Evolutionary conservation across 2,797 vertebrate species (phyloP), one percentile per base, ranked within the genome.

Genomic region (Hippoglossus hippoglossus): DNA sequence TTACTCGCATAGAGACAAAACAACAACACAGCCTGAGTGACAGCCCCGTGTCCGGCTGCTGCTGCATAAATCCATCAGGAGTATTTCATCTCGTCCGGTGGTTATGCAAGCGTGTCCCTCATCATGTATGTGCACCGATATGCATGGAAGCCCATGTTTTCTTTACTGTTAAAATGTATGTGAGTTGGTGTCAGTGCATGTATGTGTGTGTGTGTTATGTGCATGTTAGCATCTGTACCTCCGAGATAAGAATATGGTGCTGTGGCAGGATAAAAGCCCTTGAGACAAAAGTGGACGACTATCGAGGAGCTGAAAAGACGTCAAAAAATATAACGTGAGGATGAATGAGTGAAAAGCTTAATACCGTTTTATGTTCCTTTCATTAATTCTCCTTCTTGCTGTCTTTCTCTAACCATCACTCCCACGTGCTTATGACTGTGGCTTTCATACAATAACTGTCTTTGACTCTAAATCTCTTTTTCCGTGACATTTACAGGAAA

Each of bases 191-290:
- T 69, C 6, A 6, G 36, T 71, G 46, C 19, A 26, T 67, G 16
- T 66, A 34, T 71, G 16, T 49, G 21, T 67, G 67, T 57, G 59
- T 54, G 25, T 66, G 69, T 67, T 41, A 54, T 47, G 67, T 72
- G 71, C 52, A 58, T 39, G 71, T 47, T 46, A 78, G 67, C n/a
- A 6, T 67, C 85, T 92, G 88, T 71, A 58, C 60, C 56, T 65
- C 62, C 59, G 9, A 77, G 88, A 90, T 91, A 90, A 90, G 87
- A 70, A 56, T 34, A 55, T 65, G 58, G 73, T 59, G 71, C 77
- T 72, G 59, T 47, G 62, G 65, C 70, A 50, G 67, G 72, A 88
- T 77, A 81, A 83, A 84, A 80, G 21, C 69, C 68, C 58, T 78
- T 72, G 62, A 73, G 69, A 79, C 63, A 51, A 75, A 53, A 82